Evolutionary conservation across 2,888 invertebrate species (phyloP).

Genomic region (Ochropleura leucogaster): DNA sequence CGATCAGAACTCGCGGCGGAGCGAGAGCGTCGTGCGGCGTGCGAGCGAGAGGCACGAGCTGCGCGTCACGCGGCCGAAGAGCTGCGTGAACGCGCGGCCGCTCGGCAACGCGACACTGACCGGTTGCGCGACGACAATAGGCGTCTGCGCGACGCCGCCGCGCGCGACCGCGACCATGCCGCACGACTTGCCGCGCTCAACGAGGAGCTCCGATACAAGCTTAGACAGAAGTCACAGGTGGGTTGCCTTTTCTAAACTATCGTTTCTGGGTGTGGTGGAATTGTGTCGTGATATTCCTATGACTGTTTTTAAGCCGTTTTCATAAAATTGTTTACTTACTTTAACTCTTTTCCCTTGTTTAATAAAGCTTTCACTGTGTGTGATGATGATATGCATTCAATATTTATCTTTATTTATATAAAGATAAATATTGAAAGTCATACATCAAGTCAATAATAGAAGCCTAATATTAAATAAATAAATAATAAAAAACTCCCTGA

Average conservation of each 20-base stretch:
- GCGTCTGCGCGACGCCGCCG: conserved; percentile 93
- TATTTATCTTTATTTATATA: too few relatives aligned
- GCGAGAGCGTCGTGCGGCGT: conserved; percentile 93
- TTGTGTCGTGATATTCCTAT: not conserved
- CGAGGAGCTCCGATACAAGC: conserved; percentile 96
- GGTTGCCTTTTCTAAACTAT: not conserved
- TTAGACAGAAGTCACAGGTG: conserved; percentile 95
- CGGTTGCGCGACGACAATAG: conserved; percentile 91
- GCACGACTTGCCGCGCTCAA: conserved; percentile 95
- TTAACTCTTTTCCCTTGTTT: conserved; percentile 1
- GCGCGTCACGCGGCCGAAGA: conserved; percentile 97
- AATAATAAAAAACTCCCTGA: not conserved
- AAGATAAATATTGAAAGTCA: conserved; percentile 5
- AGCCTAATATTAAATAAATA: too few relatives aligned
- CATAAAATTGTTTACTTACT: conserved; percentile 3
- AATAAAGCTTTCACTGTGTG: conserved; percentile 8
- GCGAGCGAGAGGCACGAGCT: conserved; percentile 93
- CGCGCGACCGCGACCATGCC: conserved; percentile 94
- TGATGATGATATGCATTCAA: too few relatives aligned
- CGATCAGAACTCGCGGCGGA: conserved; percentile 93
- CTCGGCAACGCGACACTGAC: conserved; percentile 93
- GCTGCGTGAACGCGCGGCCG: conserved; percentile 94
- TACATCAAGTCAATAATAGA: not conserved
- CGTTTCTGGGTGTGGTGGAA: not conserved
- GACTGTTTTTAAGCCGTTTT: not conserved